Evolutionary conservation across 2,888 invertebrate genomes (phyloP).

Genomic region (Leptinotarsa peninsularis): DNA sequence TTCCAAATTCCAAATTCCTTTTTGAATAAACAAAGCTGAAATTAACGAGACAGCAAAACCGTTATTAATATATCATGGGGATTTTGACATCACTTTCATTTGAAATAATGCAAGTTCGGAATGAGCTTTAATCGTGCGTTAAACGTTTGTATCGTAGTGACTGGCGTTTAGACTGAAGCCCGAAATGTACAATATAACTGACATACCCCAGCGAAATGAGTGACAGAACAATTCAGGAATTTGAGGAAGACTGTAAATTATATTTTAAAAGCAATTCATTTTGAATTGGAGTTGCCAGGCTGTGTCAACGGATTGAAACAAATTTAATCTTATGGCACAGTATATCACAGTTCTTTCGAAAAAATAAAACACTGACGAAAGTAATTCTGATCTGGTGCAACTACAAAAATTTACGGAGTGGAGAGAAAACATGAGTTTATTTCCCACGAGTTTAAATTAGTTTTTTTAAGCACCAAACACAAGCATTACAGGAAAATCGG

Average conservation of each 20-base stretch:
- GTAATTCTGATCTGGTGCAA: no score
- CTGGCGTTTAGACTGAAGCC: not conserved
- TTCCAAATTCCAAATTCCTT: conserved; percentile 11
- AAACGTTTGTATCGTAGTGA: not conserved
- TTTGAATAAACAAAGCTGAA: conserved; percentile 6
- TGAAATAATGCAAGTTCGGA: conserved; percentile 3
- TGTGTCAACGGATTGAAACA: no score
- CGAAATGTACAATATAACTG: not conserved
- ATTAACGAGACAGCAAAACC: conserved; percentile 14
- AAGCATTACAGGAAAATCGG: no score
- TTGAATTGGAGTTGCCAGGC: not conserved
- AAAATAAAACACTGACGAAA: no score
- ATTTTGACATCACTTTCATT: conserved; percentile 14
- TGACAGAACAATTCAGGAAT: conserved; percentile 10
- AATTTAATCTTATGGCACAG: no score
- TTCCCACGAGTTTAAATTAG: no score
- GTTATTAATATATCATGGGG: not conserved
- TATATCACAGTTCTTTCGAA: no score
- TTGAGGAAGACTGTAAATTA: not conserved
- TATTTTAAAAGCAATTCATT: not conserved
- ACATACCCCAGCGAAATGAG: not conserved
- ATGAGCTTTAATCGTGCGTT: conserved; percentile 12
- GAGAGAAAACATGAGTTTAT: no score
- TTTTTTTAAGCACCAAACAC: no score
- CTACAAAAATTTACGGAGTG: no score